These are phyloP conservation scores for Macrobrachium nipponense DNA, from an alignment of 1,140 invertebrate genomes.

Conservation along the genomic window DNA sequence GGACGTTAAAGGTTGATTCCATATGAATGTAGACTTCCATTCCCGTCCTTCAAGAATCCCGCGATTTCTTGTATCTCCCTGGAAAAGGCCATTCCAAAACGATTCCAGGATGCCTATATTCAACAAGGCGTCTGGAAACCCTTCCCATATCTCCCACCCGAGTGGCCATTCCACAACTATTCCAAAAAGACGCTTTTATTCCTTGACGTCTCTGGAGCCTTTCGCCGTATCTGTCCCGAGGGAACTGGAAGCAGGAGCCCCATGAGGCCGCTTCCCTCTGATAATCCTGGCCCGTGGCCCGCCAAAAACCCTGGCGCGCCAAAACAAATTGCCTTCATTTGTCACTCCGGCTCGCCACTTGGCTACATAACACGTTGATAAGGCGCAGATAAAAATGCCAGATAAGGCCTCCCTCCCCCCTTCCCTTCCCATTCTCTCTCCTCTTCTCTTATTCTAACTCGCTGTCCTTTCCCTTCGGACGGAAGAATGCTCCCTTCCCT, in stretches of 20 bases:
- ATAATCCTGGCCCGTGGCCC: constrained; percentile 37
- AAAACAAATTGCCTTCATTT: constrained; percentile 44
- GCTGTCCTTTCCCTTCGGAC: neutral
- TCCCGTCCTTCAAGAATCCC: neutral
- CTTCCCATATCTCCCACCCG: constrained; percentile 32
- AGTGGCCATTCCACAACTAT: constrained; percentile 38
- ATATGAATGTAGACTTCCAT: constrained; percentile 37
- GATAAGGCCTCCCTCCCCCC: constrained; percentile 18
- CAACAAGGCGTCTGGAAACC: constrained; percentile 22
- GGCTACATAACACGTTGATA: constrained; percentile 18
- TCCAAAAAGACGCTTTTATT: constrained; percentile 11
- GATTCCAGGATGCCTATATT: constrained; percentile 34
- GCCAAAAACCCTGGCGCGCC: constrained; percentile 40
- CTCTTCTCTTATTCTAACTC: constrained; percentile 3
- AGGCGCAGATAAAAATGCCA: constrained; percentile 35
- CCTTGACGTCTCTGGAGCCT: constrained; percentile 11
- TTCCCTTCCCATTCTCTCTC: neutral
- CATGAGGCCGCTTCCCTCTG: constrained; percentile 20
- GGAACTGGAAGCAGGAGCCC: constrained; percentile 5
- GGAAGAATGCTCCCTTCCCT: neutral
- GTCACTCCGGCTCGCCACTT: constrained; percentile 33
- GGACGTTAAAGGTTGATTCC: constrained; percentile 23
- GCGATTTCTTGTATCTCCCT: constrained; percentile 28
- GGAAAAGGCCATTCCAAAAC: constrained; percentile 36
- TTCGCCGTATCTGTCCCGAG: constrained; percentile 19